A percentile compares a stretch with the other conserved stretches of the same genome.
phyloP scores from a whole-genome alignment of 2,888 invertebrate genomes.

The Tenthredo scrophulariae region DNA sequence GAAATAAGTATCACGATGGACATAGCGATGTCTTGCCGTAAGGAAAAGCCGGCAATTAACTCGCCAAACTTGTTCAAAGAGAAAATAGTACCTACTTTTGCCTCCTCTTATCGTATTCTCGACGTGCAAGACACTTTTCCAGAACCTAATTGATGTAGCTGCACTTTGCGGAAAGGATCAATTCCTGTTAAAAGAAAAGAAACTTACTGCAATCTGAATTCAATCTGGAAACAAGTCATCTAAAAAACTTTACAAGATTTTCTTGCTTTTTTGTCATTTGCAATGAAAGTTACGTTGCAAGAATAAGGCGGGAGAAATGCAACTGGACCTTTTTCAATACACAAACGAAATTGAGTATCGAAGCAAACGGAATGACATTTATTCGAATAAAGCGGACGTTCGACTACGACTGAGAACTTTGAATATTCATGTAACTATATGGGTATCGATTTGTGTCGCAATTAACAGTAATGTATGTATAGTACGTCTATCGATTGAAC shows the following conservation, averaged over 20 bases:
- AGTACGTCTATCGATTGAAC: slow-evolving; percentile 17
- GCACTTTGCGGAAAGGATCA: not conserved
- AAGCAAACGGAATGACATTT: not conserved
- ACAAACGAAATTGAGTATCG: not conserved
- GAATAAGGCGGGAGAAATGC: not conserved
- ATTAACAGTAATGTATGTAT: slow-evolving; percentile 5
- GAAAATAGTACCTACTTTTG: slow-evolving; percentile 17
- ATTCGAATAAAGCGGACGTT: not conserved
- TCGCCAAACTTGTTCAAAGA: slow-evolving; percentile 49
- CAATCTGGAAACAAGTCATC: not conserved
- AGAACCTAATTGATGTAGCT: not conserved
- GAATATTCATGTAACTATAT: not conserved
- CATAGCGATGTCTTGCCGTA: not conserved
- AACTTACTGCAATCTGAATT: not conserved
- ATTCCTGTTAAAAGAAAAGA: slow-evolving; percentile 2
- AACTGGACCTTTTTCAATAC: not conserved
- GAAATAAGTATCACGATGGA: slow-evolving; percentile 37
- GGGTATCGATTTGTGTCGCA: slow-evolving; percentile 2
- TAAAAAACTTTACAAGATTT: not conserved
- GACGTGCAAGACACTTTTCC: not conserved
- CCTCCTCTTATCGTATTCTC: slow-evolving; percentile 11
- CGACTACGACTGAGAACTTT: not conserved
- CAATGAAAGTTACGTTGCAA: not conserved
- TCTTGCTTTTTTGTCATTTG: not conserved
- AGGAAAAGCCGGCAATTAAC: slow-evolving; percentile 39